phyloP scores from a whole-genome alignment of 2,888 invertebrate species.

The Camponotus fellah region DNA sequence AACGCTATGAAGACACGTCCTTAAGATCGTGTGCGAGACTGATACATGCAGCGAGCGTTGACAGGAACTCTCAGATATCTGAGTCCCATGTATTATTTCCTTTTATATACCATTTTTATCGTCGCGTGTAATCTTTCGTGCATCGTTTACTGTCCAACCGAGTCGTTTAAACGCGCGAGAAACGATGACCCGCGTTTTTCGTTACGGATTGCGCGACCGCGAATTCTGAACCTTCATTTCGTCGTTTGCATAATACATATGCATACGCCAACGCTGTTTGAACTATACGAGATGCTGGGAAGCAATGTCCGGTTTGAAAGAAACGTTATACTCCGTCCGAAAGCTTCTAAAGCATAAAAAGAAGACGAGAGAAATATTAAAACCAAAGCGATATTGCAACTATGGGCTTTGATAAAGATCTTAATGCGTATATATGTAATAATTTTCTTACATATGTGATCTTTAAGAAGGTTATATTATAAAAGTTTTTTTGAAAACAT shows the following conservation, averaged over 20 bases:
- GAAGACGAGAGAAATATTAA: background rate
- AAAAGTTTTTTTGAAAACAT: background rate
- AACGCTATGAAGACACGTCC: conserved; percentile 52
- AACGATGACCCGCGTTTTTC: conserved; percentile 63
- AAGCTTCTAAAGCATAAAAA: conserved; percentile 30
- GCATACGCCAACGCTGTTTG: conserved; percentile 8
- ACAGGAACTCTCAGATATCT: conserved; percentile 75
- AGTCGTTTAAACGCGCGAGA: conserved; percentile 42
- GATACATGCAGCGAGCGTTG: conserved; percentile 71
- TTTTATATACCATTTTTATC: conserved; percentile 71
- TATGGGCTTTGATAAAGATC: background rate
- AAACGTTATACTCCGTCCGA: conserved; percentile 12
- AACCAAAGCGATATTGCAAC: background rate
- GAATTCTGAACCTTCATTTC: conserved; percentile 58
- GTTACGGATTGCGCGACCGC: conserved; percentile 55
- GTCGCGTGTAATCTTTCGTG: conserved; percentile 72
- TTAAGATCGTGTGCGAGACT: conserved; percentile 68
- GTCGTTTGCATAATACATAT: conserved; percentile 57
- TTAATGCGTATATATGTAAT: background rate
- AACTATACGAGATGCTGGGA: conserved; percentile 18
- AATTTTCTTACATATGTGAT: too few relatives aligned
- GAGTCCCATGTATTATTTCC: conserved; percentile 79
- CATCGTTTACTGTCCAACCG: conserved; percentile 36
- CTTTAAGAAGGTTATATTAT: background rate
- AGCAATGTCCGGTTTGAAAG: background rate